Conservation (phyloP, 2,797 vertebrate species). For the Trichosurus vulpecula region DNA sequence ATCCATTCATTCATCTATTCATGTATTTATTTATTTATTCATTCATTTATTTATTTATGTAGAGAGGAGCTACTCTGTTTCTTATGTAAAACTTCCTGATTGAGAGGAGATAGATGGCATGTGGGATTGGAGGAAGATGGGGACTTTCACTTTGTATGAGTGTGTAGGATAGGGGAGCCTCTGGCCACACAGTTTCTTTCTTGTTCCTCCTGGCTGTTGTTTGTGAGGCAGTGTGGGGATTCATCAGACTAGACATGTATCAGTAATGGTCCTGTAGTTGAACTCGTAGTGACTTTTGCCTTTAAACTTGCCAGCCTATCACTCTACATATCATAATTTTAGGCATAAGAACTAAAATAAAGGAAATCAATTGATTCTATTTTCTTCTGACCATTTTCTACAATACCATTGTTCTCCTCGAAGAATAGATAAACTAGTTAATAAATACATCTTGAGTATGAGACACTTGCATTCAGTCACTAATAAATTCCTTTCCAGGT, state of each 20-base stretch:
- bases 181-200: background rate
- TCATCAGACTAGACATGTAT: background rate
- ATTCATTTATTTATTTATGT: background rate
- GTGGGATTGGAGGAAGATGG: background rate
- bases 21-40: background rate
- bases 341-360: background rate
- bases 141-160: background rate
- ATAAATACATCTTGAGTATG: background rate
- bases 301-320: background rate
- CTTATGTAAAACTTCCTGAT: background rate
- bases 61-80: background rate
- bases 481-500: background rate
- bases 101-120: background rate
- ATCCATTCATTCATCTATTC: too few relatives aligned
- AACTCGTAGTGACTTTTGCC: background rate
- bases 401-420: background rate
- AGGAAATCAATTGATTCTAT: conserved; percentile 41
- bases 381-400: conserved; percentile 1
- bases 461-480: background rate
- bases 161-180: background rate
- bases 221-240: background rate
- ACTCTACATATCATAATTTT: conserved; percentile 5
- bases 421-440: background rate
- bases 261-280: background rate
- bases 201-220: background rate